Evolutionary conservation across 2,113 vertebrate species (phyloP).

Genomic region (Vidua macroura): DNA sequence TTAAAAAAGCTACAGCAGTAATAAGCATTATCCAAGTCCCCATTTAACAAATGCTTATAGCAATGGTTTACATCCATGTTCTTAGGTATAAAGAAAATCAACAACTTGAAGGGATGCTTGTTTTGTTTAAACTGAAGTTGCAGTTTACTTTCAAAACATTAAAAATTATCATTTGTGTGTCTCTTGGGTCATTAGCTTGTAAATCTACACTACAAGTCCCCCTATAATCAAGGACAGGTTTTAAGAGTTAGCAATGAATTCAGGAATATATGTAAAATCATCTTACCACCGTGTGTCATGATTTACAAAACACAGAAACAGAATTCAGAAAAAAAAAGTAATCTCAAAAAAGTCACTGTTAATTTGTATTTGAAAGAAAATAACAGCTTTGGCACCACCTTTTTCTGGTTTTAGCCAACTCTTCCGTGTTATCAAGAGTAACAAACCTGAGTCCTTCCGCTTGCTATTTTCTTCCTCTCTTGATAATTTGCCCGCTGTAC

Average conservation of each 20-base stretch:
- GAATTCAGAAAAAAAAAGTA: neutral
- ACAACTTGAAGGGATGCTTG: neutral
- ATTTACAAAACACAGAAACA: neutral
- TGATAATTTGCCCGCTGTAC: fast-evolving
- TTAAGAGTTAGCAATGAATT: neutral
- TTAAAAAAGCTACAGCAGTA: neutral
- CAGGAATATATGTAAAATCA: neutral
- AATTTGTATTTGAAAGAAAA: neutral
- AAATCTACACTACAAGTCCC: neutral
- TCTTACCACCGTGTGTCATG: neutral
- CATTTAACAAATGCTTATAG: neutral
- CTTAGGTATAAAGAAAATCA: neutral
- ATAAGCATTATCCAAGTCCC: neutral
- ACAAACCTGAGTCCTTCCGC: constrained; percentile 46
- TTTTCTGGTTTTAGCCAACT: neutral
- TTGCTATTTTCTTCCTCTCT: constrained; percentile 5
- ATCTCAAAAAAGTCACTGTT: neutral
- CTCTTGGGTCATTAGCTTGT: neutral
- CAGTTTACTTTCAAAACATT: neutral
- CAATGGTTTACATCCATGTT: neutral
- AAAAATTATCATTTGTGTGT: neutral
- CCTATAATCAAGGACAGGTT: neutral
- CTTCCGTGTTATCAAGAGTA: fast-evolving
- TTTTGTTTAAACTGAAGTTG: neutral
- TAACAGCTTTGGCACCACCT: fast-evolving